These are phyloP conservation scores for Dastarcus helophoroides DNA, from an alignment of 2,888 invertebrate species.

Conservation along the genomic window DNA sequence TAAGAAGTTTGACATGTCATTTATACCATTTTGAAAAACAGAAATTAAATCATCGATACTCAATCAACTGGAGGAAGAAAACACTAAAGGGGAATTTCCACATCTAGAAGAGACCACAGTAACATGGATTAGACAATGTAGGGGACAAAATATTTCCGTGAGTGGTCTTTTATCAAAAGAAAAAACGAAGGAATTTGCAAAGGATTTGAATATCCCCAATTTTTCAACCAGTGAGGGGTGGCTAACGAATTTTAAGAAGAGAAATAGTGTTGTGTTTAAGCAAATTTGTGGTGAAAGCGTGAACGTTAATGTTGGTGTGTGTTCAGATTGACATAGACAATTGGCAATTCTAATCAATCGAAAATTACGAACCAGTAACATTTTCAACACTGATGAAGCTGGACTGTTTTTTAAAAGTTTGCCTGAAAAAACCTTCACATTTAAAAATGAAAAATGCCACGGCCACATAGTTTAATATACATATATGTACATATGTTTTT, in stretches of 20 bases:
- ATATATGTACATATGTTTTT: neutral
- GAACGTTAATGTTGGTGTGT: conserved; percentile 3
- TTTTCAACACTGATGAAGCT: too few species aligned
- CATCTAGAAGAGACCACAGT: conserved; percentile 3
- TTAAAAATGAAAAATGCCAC: conserved; percentile 2
- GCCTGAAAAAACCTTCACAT: neutral
- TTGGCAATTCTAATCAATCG: conserved; percentile 3
- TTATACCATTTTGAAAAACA: conserved; percentile 1
- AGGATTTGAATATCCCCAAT: too few species aligned
- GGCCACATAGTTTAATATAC: conserved; percentile 2
- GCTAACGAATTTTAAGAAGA: conserved; percentile 6
- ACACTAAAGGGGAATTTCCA: conserved; percentile 2
- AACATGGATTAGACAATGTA: conserved; percentile 5
- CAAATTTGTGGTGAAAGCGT: conserved; percentile 6
- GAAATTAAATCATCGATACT: conserved; percentile 1
- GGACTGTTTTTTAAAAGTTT: neutral
- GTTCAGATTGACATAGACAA: conserved; percentile 1
- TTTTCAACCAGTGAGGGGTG: conserved; percentile 4
- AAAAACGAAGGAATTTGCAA: too few species aligned
- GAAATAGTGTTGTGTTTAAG: conserved; percentile 3
- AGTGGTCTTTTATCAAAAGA: too few species aligned
- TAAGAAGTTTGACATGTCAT: too few species aligned
- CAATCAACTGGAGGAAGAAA: conserved; percentile 1
- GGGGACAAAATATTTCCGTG: too few species aligned
- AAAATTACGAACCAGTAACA: conserved; percentile 6